A percentile compares a stretch with the other conserved stretches of the same genome.
Evolutionary conservation across 2,888 invertebrate genomes (phyloP).

Genomic region (Hipparchia sbordonii): DNA sequence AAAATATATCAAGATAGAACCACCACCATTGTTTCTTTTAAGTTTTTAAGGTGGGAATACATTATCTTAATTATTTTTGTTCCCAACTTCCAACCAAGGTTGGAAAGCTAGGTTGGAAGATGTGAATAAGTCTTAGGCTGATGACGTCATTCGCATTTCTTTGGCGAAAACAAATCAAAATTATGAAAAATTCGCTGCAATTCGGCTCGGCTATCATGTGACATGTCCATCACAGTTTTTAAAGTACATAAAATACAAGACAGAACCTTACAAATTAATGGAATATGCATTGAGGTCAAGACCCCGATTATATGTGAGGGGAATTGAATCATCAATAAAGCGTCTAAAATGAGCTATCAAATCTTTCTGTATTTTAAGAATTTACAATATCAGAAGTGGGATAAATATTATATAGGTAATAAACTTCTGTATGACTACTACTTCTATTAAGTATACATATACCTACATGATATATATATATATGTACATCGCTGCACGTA

Average conservation of each 20-base stretch:
- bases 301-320: not conserved
- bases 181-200: not conserved
- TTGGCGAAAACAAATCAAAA: not conserved
- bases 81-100: no score
- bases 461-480: not conserved
- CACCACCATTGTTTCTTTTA: no score
- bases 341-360: conserved; percentile 1
- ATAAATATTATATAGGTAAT: not conserved
- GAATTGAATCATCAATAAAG: conserved; percentile 2
- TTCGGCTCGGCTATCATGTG: not conserved
- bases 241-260: not conserved
- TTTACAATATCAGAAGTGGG: not conserved
- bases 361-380: not conserved
- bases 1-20: no score
- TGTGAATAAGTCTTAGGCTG: no score
- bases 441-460: not conserved
- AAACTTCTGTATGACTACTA: not conserved
- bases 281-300: not conserved
- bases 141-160: no score
- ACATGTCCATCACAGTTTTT: not conserved
- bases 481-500: not conserved
- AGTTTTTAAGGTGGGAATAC: no score
- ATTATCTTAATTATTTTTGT: no score
- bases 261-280: conserved; percentile 4
- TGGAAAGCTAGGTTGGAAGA: no score